phyloP scores from a whole-genome alignment of 2,113 vertebrate genomes.

The Vimba vimba region DNA sequence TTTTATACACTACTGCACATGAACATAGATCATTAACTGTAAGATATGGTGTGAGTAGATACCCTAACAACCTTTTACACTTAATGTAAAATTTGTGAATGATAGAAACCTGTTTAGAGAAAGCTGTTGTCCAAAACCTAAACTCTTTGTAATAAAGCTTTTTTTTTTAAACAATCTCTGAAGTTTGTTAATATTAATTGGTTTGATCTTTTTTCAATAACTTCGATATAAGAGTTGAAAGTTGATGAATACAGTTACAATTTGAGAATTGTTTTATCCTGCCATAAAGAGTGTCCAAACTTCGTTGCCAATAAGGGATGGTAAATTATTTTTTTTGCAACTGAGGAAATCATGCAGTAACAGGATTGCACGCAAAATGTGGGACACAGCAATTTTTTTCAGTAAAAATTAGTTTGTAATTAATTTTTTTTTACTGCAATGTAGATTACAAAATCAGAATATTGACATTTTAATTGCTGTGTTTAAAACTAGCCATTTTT shows the following conservation, averaged over 20 bases:
- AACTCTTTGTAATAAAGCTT: constrained; percentile 55
- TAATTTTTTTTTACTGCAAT: no score
- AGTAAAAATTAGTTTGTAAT: no score
- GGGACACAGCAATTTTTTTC: neutral
- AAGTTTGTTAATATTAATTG: neutral
- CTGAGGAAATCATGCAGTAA: neutral
- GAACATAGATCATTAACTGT: constrained; percentile 13
- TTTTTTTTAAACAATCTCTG: neutral
- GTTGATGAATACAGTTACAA: neutral
- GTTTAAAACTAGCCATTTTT: no score
- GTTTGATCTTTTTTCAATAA: neutral
- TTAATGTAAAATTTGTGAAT: constrained; percentile 36
- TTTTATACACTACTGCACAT: constrained; percentile 48
- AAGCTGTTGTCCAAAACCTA: constrained; percentile 52
- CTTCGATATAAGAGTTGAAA: neutral
- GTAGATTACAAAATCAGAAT: no score
- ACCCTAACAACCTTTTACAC: neutral
- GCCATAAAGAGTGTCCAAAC: neutral
- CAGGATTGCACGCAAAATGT: neutral
- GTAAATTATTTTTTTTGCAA: neutral
- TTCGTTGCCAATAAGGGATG: neutral
- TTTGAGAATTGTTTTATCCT: neutral
- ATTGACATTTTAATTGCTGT: no score
- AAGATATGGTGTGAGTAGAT: constrained; percentile 11
- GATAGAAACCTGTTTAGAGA: constrained; percentile 42